phyloP scores from a whole-genome alignment of 2,888 invertebrate species.

The Thumatha senex region DNA sequence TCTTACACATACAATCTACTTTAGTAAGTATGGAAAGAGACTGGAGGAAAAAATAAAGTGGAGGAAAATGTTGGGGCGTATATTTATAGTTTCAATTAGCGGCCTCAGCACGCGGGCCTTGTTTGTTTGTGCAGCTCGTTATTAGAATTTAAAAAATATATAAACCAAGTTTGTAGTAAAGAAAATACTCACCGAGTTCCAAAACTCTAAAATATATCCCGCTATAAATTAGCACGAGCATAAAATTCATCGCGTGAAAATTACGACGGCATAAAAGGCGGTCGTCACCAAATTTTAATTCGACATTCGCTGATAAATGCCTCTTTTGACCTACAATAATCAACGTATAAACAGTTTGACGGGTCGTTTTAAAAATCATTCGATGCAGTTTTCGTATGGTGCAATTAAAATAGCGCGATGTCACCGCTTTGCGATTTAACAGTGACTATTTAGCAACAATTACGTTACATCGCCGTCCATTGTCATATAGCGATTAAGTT shows the following conservation, averaged over 20 bases:
- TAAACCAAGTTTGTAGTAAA: slow-evolving; percentile 37
- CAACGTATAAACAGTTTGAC: slow-evolving; percentile 67
- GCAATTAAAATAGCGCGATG: slow-evolving; percentile 64
- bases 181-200: slow-evolving; percentile 29
- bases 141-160: slow-evolving; percentile 49
- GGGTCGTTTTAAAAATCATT: slow-evolving; percentile 54
- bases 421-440: slow-evolving; percentile 57
- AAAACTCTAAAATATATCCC: slow-evolving; percentile 39
- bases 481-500: slow-evolving; percentile 74
- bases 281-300: slow-evolving; percentile 70
- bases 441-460: slow-evolving; percentile 76
- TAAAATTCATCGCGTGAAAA: slow-evolving; percentile 66
- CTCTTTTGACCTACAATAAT: slow-evolving; percentile 69
- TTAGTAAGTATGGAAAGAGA: slow-evolving; percentile 45
- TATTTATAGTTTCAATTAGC: slow-evolving; percentile 81
- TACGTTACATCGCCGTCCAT: slow-evolving; percentile 74
- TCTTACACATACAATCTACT: slow-evolving; percentile 39
- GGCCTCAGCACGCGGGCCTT: slow-evolving; percentile 60
- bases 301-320: slow-evolving; percentile 59
- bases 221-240: slow-evolving; percentile 54
- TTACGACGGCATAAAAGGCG: slow-evolving; percentile 63
- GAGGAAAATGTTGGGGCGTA: slow-evolving; percentile 61
- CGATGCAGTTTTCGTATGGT: slow-evolving; percentile 35
- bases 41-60: slow-evolving; percentile 61
- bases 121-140: slow-evolving; percentile 46